Percentiles rank a stretch among this genome's conserved stretches.
phyloP scores from a whole-genome alignment of 2,113 vertebrate species.

The Calidris pygmaea region DNA sequence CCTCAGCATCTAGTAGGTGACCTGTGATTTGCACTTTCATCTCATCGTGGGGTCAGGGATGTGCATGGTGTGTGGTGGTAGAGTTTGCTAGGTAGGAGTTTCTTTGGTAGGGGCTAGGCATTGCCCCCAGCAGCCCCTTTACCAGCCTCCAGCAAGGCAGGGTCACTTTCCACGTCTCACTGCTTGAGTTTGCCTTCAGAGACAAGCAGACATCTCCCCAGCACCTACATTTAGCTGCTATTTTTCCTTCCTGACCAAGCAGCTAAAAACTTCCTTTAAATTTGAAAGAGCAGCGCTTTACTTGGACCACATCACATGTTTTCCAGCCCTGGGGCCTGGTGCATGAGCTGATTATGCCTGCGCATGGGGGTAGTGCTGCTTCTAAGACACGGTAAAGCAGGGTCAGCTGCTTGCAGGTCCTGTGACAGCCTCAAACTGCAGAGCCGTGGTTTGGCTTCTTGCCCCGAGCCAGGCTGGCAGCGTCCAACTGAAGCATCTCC shows the following conservation, averaged over 20 bases:
- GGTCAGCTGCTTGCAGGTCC: neutral
- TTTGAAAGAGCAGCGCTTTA: neutral
- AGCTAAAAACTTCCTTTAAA: neutral
- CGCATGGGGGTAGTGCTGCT: neutral
- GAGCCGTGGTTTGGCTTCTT: neutral
- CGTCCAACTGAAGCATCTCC: neutral
- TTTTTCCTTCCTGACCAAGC: neutral
- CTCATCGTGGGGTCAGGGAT: neutral
- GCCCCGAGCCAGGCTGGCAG: neutral
- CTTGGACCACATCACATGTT: neutral
- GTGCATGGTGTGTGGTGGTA: fast-evolving
- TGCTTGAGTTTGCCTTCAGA: neutral
- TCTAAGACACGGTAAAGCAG: neutral
- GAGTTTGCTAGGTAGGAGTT: neutral
- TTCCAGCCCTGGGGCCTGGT: neutral
- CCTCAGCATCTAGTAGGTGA: neutral
- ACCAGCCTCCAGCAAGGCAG: neutral
- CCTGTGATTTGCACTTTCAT: neutral
- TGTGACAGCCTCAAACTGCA: neutral
- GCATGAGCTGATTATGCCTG: neutral
- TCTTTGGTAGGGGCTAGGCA: neutral
- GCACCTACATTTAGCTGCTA: neutral
- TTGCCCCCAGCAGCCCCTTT: neutral
- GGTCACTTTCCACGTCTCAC: neutral
- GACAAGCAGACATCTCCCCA: neutral